A percentile compares a stretch with the other conserved stretches of the same genome.
Conservation (phyloP, 2,797 vertebrate species). For the Margarornis squamiger region DNA sequence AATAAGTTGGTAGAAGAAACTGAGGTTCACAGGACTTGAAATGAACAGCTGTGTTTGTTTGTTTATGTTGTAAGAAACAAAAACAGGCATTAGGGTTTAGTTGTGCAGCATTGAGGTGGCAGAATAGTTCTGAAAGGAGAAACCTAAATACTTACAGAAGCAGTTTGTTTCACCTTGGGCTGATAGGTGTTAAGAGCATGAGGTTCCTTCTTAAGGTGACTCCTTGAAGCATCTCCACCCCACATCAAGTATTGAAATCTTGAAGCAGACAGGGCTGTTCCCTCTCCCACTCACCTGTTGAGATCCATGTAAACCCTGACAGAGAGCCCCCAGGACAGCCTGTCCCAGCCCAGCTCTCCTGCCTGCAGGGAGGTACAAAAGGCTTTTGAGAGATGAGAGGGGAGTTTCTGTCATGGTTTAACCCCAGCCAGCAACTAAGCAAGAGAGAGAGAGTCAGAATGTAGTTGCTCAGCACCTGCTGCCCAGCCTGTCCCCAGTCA, state of each 20-base stretch:
- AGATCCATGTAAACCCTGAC: background rate
- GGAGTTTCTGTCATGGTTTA: background rate
- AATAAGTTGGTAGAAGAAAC: background rate
- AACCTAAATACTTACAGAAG: background rate
- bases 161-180: background rate
- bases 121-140: background rate
- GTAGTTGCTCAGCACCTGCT: background rate
- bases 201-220: background rate
- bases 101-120: background rate
- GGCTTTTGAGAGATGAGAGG: background rate
- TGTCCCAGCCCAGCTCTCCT: background rate
- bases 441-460: background rate
- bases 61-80: background rate
- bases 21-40: background rate
- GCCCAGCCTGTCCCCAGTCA: background rate
- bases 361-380: background rate
- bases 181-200: background rate
- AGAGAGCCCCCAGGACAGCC: fast-evolving
- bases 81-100: background rate
- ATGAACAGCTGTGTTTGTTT: too few species aligned
- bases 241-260: background rate
- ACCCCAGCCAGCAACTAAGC: background rate
- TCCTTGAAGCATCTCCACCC: background rate
- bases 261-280: background rate
- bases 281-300: background rate